phyloP scores from a whole-genome alignment of 2,888 invertebrate species.

The Formica aserva region DNA sequence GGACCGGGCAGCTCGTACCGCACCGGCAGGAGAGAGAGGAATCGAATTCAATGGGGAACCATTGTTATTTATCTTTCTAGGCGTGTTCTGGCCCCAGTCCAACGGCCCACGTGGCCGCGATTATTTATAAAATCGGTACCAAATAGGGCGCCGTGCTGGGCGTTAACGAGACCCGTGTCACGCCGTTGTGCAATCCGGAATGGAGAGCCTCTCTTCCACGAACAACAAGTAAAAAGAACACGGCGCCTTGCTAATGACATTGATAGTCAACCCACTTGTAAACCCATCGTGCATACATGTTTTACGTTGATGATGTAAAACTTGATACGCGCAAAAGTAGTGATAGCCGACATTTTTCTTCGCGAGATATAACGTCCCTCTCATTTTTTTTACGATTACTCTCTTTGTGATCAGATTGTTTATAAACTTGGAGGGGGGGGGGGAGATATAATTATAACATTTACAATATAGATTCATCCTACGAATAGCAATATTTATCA shows the following conservation, averaged over 20 bases:
- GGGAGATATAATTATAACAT: slow-evolving; percentile 4
- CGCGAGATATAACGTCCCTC: neutral
- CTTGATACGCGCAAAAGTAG: slow-evolving; percentile 34
- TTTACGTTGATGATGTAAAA: slow-evolving; percentile 55
- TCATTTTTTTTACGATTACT: neutral
- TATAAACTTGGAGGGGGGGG: neutral
- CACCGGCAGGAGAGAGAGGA: slow-evolving; percentile 43
- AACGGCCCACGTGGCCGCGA: slow-evolving; percentile 70
- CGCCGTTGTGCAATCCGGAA: slow-evolving; percentile 63
- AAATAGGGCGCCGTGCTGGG: slow-evolving; percentile 69
- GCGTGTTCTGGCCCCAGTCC: slow-evolving; percentile 71
- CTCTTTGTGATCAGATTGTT: neutral
- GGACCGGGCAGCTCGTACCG: slow-evolving; percentile 44
- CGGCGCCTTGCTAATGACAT: slow-evolving; percentile 58
- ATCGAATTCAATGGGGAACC: slow-evolving; percentile 76
- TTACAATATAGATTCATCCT: neutral
- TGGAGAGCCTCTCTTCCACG: slow-evolving; percentile 55
- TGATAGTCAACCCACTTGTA: slow-evolving; percentile 41
- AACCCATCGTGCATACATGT: slow-evolving; percentile 18
- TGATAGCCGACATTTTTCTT: neutral
- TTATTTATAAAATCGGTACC: slow-evolving; percentile 75
- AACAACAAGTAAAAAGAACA: slow-evolving; percentile 58
- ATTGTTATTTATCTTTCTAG: slow-evolving; percentile 78
- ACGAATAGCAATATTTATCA: neutral
- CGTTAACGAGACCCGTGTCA: slow-evolving; percentile 67